Percentiles rank a stretch among this genome's conserved stretches.
These are phyloP conservation scores for Sinocyclocheilus grahami DNA, from an alignment of 2,113 vertebrate genomes.

Conservation along the genomic window DNA sequence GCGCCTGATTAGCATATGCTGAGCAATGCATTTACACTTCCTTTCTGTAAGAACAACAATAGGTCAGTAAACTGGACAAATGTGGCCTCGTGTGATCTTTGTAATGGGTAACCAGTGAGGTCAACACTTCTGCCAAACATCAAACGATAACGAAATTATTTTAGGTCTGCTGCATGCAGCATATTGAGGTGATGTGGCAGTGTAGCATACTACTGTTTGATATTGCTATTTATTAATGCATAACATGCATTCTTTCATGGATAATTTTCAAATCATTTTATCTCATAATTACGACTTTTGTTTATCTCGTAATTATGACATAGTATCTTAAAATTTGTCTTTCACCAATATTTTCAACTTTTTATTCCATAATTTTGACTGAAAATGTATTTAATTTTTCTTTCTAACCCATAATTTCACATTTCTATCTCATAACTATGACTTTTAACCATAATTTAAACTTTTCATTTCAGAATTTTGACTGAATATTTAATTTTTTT, in stretches of 20 bases:
- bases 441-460: neutral
- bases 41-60: slow-evolving; percentile 47
- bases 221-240: neutral
- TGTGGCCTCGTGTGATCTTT: slow-evolving; percentile 19
- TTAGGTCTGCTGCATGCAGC: neutral
- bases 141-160: slow-evolving; percentile 10
- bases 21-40: slow-evolving; percentile 51
- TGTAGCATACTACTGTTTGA: neutral
- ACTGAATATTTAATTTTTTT: too few relatives aligned
- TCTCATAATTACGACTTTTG: neutral
- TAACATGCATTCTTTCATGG: neutral
- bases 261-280: neutral
- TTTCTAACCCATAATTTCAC: neutral
- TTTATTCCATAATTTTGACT: neutral
- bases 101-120: slow-evolving; percentile 32
- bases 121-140: slow-evolving; percentile 45
- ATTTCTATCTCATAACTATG: neutral
- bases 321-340: neutral
- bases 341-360: neutral
- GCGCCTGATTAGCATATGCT: slow-evolving; percentile 45
- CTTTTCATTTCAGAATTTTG: too few relatives aligned
- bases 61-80: slow-evolving; percentile 27
- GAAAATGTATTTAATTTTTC: too few relatives aligned
- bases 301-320: neutral
- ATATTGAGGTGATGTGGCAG: neutral